Base-by-base conservation (phyloP, 2,113 vertebrate genomes). In the Poeciliopsis prolifica region DNA sequence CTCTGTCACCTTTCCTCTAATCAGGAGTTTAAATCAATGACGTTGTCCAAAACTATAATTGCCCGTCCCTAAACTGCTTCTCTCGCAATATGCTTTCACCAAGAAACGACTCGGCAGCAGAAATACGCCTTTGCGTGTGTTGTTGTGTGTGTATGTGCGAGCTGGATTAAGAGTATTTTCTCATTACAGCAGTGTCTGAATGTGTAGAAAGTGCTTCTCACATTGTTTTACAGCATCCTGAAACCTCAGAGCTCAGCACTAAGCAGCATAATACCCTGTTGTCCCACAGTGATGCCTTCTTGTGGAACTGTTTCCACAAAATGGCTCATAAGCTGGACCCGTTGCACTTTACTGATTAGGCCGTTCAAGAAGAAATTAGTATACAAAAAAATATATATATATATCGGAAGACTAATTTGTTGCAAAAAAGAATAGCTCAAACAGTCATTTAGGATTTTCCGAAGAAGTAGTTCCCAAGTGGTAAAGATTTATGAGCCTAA, bases 1-100 rank as follows among this genome's bases (percentile, higher is more conserved):
- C 93, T 92, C 88, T 93, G 91, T 94, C 93, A 94, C 92, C 90
- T 92, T 88, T 90, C 89, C 91, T 93, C 92, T 93, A 93, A 94
- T 94, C 93, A 93, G 92, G 92, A 94, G 91, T 91, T 88, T 93
- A 94, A 94, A 95, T 95, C 94, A 94, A 94, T 94, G 93, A 94
- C 89, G 90, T 95, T 93, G 93, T 94, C 94, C 91, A 94, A 94
- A 95, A 94, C 92, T 93, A 94, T 94, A 94, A 94, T 94, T 94
- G 94, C 92, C 84, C 89, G 88, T 89, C 84, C 90, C 91, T 92
- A 94, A 95, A 95, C 91, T 94, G 94, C 94, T 91, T 92, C 88
- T 89, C 88, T 90, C 87, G 92, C 92, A 94, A 93, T 93, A 93
- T 90, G 92, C 92, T 92, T 91, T 88, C 91, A 92, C 90, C 89